Evolutionary conservation across 2,888 invertebrate species (phyloP), one percentile per base, ranked within the genome.

Genomic region (Asteroscopus sphinx): DNA sequence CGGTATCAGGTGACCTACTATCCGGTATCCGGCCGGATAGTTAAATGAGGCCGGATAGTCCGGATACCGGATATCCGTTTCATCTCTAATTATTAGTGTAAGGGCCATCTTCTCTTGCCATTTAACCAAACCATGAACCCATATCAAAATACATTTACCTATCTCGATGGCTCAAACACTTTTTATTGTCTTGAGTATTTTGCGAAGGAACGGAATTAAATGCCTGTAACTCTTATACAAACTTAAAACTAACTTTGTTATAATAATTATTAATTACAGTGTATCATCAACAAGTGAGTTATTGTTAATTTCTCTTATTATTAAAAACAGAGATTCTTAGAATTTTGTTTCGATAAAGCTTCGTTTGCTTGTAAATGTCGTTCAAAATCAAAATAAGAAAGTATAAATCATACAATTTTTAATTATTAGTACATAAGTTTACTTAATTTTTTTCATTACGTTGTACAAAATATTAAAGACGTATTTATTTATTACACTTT

Each of bases 271-370:
- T 57, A 53, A 44, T 45, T 63, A 66, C 53, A 12, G 70, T 73
- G 78, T 70, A 59, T 12, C 37, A 12, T 66, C 58, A 76, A 76
- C 76, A 30, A 76, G 76, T 76, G 76, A 62, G 13, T 41, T 53
- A 67, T 54, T 62, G 41, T 68, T 67, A 48, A 44, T 53, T 32
- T 33, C 47, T 58, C 46, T 55, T 49, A 36, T 42, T 49, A 52
- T 12, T 37, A 49, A 12, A 53, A 47, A 62, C 39, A 58, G 73
- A 73, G 76, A 75, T 75, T 73, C 73, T 56, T 55, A 42, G 16
- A 54, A 32, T 37, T 53, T 55, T 33, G n/a, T 48, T 49, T 39
- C 25, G 7, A 60, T 57, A 55, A 62, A 67, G 67, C 56, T 58
- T 39, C 12, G 44, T 1, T 7, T n/a, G 25, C 41, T 63, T 58